Conservation (phyloP, 2,797 vertebrate species). For the Taeniopygia guttata region DNA sequence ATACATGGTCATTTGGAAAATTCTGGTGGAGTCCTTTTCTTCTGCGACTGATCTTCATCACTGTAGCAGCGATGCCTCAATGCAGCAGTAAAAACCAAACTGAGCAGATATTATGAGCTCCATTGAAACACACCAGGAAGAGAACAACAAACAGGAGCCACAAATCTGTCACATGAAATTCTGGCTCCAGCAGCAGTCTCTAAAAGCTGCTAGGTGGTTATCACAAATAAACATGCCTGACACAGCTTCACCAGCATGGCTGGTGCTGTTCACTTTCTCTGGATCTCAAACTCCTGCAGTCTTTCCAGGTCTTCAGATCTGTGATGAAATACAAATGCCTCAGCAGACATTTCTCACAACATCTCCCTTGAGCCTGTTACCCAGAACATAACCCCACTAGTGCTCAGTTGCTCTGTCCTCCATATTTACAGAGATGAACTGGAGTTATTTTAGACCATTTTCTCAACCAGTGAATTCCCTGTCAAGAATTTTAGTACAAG, state of each 20-base stretch:
- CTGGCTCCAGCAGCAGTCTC: neutral
- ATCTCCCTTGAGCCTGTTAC: neutral
- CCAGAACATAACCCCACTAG: neutral
- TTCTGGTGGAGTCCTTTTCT: neutral
- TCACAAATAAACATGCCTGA: neutral
- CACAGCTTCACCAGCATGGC: neutral
- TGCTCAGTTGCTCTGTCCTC: neutral
- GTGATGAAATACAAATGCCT: neutral
- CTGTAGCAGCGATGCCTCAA: neutral
- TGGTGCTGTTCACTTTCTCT: neutral
- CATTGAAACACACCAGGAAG: neutral
- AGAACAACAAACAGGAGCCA: neutral
- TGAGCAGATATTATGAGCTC: neutral
- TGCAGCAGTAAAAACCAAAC: neutral
- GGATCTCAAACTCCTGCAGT: neutral
- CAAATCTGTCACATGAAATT: neutral
- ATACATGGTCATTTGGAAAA: neutral
- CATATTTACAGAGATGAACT: neutral
- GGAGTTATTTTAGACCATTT: neutral
- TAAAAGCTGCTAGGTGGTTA: neutral
- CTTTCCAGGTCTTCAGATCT: neutral
- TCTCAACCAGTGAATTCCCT: neutral
- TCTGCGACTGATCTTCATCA: neutral
- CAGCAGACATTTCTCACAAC: neutral
- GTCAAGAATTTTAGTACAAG: neutral